These are phyloP conservation scores for Craniophora ligustri DNA, from an alignment of 2,888 invertebrate genomes.

Conservation along the genomic window DNA sequence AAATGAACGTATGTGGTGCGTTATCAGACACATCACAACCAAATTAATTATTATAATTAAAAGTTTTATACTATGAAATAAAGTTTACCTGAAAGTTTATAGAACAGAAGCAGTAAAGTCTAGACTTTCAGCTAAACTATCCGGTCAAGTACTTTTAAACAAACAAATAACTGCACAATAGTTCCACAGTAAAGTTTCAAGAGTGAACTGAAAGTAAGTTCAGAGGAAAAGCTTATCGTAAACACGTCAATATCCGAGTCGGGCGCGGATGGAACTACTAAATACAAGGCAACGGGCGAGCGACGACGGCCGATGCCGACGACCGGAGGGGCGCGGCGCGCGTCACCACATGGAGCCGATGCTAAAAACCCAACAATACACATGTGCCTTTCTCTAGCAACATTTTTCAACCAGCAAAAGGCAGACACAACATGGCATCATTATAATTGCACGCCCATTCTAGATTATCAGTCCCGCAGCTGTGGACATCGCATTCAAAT, in stretches of 20 bases:
- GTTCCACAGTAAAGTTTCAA: conserved; percentile 50
- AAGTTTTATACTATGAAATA: not conserved
- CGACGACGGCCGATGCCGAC: conserved; percentile 57
- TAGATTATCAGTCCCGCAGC: conserved; percentile 72
- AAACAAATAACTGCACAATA: conserved; percentile 49
- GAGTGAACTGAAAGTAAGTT: conserved; percentile 46
- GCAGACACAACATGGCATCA: conserved; percentile 67
- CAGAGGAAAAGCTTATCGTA: conserved; percentile 45
- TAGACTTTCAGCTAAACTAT: conserved; percentile 26
- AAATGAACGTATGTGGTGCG: too few relatives aligned
- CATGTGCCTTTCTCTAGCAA: conserved; percentile 69
- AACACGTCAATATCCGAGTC: conserved; percentile 73
- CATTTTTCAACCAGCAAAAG: conserved; percentile 53
- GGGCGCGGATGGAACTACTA: conserved; percentile 77
- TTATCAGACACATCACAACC: too few relatives aligned
- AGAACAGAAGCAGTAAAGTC: conserved; percentile 60
- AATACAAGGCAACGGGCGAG: conserved; percentile 71
- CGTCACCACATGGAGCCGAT: conserved; percentile 71
- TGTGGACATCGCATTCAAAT: conserved; percentile 60
- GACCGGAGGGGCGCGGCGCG: conserved; percentile 73
- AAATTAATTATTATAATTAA: not conserved
- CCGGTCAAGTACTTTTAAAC: conserved; percentile 29
- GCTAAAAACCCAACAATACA: conserved; percentile 67
- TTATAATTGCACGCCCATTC: conserved; percentile 69
- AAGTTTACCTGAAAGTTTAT: conserved; percentile 64